These are phyloP conservation scores for Copidosoma aretas DNA, from an alignment of 2,888 invertebrate species.

Conservation along the genomic window DNA sequence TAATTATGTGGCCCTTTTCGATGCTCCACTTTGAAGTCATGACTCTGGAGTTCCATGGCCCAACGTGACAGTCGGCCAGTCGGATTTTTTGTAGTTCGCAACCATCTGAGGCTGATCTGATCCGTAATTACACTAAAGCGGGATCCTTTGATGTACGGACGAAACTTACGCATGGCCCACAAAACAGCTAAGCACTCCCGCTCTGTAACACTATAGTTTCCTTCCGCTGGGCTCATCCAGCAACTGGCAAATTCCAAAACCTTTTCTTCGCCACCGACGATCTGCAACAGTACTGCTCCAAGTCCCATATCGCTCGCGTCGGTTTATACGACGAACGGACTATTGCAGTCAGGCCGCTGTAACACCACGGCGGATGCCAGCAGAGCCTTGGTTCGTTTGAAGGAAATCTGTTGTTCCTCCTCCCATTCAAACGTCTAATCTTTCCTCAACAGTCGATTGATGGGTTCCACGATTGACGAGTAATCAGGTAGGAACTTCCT, in stretches of 20 bases:
- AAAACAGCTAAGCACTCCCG: conserved; percentile 46
- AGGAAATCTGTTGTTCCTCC: conserved; percentile 12
- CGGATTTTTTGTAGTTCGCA: conserved; percentile 39
- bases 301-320: conserved; percentile 41
- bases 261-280: conserved; percentile 26
- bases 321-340: conserved; percentile 33
- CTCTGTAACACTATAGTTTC: conserved; percentile 40
- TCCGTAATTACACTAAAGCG: conserved; percentile 47
- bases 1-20: conserved; percentile 28
- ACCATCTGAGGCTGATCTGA: conserved; percentile 45
- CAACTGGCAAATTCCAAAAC: conserved; percentile 41
- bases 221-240: conserved; percentile 22
- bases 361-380: conserved; percentile 35
- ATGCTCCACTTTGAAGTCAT: conserved; percentile 25
- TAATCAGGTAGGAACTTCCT: conserved; percentile 46
- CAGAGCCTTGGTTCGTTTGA: conserved; percentile 16
- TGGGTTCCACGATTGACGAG: conserved; percentile 38
- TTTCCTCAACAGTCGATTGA: conserved; percentile 22
- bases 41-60: conserved; percentile 30
- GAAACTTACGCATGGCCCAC: conserved; percentile 43
- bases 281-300: conserved; percentile 34
- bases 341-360: conserved; percentile 31
- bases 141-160: conserved; percentile 45
- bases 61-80: conserved; percentile 40
- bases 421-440: conserved; percentile 16